A percentile compares a stretch with the other conserved stretches of the same genome.
Evolutionary conservation across 2,888 invertebrate species (phyloP).

Genomic region (Conomelus anceps): DNA sequence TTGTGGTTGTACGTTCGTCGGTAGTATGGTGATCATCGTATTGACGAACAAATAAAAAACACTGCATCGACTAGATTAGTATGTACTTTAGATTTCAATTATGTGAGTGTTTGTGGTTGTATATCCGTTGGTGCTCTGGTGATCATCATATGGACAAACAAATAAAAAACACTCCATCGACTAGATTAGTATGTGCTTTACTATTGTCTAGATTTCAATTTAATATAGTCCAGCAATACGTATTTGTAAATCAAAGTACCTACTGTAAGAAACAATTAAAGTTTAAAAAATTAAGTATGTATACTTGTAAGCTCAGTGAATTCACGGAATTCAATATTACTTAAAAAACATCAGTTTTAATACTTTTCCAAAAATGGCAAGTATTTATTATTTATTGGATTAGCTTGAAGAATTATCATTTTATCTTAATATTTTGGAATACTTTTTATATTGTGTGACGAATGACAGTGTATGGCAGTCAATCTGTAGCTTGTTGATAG

Average conservation of each 20-base stretch:
- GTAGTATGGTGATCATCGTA: background rate
- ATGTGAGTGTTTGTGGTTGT: too few species aligned
- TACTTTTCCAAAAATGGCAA: too few species aligned
- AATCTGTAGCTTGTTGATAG: background rate
- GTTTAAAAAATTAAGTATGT: too few species aligned
- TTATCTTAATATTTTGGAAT: background rate
- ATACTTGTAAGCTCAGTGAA: background rate
- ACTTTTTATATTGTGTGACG: background rate
- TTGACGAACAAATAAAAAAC: background rate
- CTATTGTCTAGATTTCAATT: background rate
- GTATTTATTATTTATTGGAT: background rate
- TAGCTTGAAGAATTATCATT: background rate
- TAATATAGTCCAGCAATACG: background rate
- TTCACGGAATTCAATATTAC: background rate
- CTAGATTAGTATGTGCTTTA: background rate
- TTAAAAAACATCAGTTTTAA: background rate
- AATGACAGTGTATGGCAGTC: background rate
- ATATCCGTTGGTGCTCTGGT: too few species aligned
- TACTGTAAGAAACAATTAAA: too few species aligned
- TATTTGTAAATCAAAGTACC: background rate
- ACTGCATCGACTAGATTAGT: too few species aligned
- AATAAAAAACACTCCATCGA: background rate
- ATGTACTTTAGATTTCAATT: too few species aligned
- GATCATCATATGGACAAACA: too few species aligned
- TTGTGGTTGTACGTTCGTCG: background rate